Percentiles rank a stretch among this genome's conserved stretches.
Conservation (phyloP, 2,797 vertebrate species). For the Pseudomugil tenellus region DNA sequence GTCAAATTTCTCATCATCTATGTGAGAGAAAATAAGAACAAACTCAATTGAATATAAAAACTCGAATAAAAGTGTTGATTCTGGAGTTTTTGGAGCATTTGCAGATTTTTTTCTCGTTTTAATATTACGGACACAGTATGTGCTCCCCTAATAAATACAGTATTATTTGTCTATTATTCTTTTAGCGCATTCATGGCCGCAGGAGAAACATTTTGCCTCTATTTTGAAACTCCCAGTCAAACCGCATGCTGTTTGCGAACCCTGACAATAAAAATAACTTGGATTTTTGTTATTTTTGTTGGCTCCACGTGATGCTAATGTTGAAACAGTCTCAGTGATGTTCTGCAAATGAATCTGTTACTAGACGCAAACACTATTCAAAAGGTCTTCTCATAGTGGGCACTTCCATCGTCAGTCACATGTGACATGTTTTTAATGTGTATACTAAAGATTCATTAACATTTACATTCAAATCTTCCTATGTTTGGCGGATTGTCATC, state of each 20-base stretch:
- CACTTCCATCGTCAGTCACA: constrained; percentile 18
- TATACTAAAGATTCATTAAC: constrained; percentile 17
- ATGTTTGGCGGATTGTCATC: constrained; percentile 58
- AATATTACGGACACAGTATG: constrained; percentile 22
- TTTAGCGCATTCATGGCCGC: constrained; percentile 19
- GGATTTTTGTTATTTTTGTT: constrained; percentile 46
- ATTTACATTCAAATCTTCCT: constrained; percentile 31
- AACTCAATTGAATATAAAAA: constrained; percentile 14
- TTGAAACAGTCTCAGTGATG: constrained; percentile 34
- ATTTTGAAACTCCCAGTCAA: constrained; percentile 42
- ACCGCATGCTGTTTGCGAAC: constrained; percentile 37
- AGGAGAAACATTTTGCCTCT: constrained; percentile 19
- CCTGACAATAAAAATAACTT: constrained; percentile 32
- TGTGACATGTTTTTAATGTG: constrained; percentile 31
- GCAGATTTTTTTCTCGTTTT: constrained; percentile 3
- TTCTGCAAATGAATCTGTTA: constrained; percentile 16
- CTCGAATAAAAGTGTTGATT: constrained; percentile 27
- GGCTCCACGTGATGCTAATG: constrained; percentile 21
- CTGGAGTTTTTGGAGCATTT: constrained; percentile 34
- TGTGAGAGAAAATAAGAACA: constrained; percentile 6
- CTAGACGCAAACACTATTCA: constrained; percentile 21
- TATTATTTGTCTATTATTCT: constrained; percentile 48
- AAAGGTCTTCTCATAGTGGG: constrained; percentile 22
- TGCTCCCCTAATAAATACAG: constrained; percentile 33
- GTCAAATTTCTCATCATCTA: neutral